Evolutionary conservation across 2,797 vertebrate genomes (phyloP).

Genomic region (Triplophysa bombifrons): DNA sequence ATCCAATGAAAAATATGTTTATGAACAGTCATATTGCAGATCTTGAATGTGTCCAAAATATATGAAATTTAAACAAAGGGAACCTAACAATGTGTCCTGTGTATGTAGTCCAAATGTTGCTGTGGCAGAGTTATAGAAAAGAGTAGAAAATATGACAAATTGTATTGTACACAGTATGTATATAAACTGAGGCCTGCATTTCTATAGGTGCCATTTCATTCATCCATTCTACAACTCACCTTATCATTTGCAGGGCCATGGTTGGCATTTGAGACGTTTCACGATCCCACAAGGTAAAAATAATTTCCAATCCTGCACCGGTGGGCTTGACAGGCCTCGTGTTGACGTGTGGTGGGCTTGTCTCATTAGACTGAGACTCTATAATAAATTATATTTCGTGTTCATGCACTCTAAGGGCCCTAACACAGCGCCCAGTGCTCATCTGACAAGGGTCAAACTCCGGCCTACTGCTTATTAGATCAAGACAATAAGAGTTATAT

Average conservation of each 20-base stretch:
- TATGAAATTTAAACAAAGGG: not conserved
- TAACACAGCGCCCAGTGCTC: constrained; percentile 31
- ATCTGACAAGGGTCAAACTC: constrained; percentile 53
- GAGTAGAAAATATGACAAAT: too few relatives aligned
- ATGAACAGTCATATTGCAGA: not conserved
- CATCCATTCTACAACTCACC: too few relatives aligned
- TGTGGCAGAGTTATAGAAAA: too few relatives aligned
- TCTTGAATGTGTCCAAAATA: not conserved
- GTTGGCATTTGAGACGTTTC: not conserved
- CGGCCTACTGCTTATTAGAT: constrained; percentile 55
- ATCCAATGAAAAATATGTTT: constrained; percentile 13
- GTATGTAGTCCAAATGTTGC: not conserved
- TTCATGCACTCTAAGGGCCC: constrained; percentile 24
- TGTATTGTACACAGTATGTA: too few relatives aligned
- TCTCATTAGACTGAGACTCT: constrained; percentile 31
- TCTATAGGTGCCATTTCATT: too few relatives aligned
- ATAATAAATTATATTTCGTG: not conserved
- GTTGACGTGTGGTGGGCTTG: constrained; percentile 12
- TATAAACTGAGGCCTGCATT: too few relatives aligned
- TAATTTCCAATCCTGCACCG: not conserved
- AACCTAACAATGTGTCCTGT: not conserved
- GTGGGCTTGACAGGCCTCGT: constrained; percentile 18
- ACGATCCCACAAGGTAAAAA: constrained; percentile 19
- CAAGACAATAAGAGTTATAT: constrained; percentile 60
- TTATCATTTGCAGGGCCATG: too few relatives aligned